These are phyloP conservation scores for Centropyge bicolor DNA, from an alignment of 2,797 vertebrate species.

Conservation along the genomic window DNA sequence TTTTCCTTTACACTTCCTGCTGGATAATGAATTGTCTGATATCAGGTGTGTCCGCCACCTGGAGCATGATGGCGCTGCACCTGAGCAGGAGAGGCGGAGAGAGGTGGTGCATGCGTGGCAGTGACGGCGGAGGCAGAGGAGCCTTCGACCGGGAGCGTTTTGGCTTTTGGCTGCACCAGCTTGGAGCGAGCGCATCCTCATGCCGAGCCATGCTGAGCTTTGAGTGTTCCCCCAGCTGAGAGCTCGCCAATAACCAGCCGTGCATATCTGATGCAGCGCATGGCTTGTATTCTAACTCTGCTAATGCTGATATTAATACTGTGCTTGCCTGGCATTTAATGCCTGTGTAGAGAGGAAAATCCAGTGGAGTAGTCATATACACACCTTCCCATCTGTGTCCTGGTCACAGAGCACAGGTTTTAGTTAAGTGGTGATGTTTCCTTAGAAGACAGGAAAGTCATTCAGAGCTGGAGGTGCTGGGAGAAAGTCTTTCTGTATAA, in stretches of 20 bases:
- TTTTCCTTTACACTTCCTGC: slow-evolving; percentile 8
- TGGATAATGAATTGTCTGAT: slow-evolving; percentile 28
- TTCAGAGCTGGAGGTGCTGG: neutral
- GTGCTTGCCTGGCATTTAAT: neutral
- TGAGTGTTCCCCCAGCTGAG: neutral
- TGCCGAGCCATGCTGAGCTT: neutral
- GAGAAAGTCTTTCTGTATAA: too few relatives aligned
- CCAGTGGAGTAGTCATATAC: neutral
- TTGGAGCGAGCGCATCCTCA: neutral
- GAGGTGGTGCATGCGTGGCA: neutral
- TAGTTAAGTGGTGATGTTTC: neutral
- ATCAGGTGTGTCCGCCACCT: slow-evolving; percentile 38
- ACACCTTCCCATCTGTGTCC: neutral
- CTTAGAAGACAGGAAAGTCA: neutral
- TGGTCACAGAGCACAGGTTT: neutral
- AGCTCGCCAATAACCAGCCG: neutral
- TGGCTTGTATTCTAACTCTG: neutral
- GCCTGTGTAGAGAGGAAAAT: neutral
- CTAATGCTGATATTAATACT: slow-evolving; percentile 12
- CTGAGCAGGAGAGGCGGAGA: slow-evolving; percentile 8
- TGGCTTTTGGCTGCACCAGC: neutral
- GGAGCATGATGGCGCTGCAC: slow-evolving; percentile 2
- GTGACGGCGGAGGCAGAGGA: neutral
- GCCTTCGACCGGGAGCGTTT: neutral
- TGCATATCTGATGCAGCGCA: neutral